A percentile compares a stretch with the other conserved stretches of the same genome.
phyloP scores from a whole-genome alignment of 2,797 vertebrate genomes.

The Phylloscopus collybita region DNA sequence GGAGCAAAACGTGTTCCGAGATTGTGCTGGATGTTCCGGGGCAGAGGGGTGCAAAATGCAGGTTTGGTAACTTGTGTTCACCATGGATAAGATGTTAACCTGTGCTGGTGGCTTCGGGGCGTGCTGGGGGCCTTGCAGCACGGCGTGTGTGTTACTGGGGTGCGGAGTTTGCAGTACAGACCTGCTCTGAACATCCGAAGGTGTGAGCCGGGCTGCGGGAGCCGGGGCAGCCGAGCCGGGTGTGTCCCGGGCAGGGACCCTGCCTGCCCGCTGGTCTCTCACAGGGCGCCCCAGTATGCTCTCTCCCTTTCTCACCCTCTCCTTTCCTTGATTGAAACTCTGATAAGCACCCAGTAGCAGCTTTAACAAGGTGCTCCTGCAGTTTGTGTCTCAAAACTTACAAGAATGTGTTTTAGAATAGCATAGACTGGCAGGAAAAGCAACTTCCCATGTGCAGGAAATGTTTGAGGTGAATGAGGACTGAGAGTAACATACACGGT shows the following conservation, averaged over 20 bases:
- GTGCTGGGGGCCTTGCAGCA: neutral
- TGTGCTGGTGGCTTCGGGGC: neutral
- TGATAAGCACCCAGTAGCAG: neutral
- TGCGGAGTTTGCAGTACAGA: neutral
- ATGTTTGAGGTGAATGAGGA: neutral
- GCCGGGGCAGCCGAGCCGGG: neutral
- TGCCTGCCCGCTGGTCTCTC: too few relatives aligned
- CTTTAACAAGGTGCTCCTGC: neutral
- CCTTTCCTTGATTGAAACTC: too few relatives aligned
- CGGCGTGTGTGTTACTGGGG: fast-evolving
- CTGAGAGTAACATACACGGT: too few relatives aligned
- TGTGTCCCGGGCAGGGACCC: too few relatives aligned
- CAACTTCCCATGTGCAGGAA: neutral
- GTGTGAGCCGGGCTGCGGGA: neutral
- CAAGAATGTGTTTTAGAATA: neutral
- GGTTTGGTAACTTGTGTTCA: neutral
- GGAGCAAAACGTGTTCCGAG: neutral
- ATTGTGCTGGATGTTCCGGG: fast-evolving
- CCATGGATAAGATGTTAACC: fast-evolving
- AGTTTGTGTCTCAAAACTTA: neutral
- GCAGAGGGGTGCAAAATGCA: neutral
- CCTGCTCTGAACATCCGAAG: fast-evolving
- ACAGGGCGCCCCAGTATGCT: too few relatives aligned
- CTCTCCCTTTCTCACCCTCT: too few relatives aligned
- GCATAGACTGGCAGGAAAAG: neutral